These are phyloP conservation scores for Chrysodeixis includens DNA, from an alignment of 2,888 invertebrate species.

Conservation along the genomic window DNA sequence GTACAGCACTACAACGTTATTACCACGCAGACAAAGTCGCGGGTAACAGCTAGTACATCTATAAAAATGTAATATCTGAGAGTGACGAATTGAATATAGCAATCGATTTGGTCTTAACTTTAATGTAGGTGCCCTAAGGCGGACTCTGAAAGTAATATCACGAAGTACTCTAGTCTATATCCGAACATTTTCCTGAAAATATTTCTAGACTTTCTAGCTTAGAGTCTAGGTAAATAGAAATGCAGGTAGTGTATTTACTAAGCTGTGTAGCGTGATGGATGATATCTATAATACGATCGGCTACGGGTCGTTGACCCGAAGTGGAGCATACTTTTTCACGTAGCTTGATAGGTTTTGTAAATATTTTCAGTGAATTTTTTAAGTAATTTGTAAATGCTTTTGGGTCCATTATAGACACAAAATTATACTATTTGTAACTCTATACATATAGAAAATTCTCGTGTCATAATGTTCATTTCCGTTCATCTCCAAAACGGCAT, in stretches of 20 bases:
- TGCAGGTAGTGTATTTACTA: constrained; percentile 1
- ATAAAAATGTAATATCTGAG: neutral
- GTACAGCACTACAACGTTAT: too few species aligned
- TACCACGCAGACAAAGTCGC: too few species aligned
- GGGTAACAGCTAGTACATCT: neutral
- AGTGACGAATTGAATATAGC: neutral
- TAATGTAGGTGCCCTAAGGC: neutral
- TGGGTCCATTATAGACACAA: too few species aligned
- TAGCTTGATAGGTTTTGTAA: neutral
- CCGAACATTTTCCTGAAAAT: neutral
- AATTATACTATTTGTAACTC: too few species aligned
- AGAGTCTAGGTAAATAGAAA: constrained; percentile 3
- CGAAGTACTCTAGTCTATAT: neutral
- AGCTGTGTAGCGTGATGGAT: constrained; percentile 8
- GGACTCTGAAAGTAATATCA: neutral
- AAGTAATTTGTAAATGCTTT: neutral
- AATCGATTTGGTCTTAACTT: neutral
- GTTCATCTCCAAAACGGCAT: too few species aligned
- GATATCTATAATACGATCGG: constrained; percentile 47
- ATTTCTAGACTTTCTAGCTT: neutral
- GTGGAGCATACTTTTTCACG: neutral
- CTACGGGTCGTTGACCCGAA: constrained; percentile 44
- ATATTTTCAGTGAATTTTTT: too few species aligned
- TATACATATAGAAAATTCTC: too few species aligned
- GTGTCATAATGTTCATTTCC: too few species aligned